Base-by-base conservation (phyloP, 2,797 vertebrate species). In the Acanthis flammea region DNA sequence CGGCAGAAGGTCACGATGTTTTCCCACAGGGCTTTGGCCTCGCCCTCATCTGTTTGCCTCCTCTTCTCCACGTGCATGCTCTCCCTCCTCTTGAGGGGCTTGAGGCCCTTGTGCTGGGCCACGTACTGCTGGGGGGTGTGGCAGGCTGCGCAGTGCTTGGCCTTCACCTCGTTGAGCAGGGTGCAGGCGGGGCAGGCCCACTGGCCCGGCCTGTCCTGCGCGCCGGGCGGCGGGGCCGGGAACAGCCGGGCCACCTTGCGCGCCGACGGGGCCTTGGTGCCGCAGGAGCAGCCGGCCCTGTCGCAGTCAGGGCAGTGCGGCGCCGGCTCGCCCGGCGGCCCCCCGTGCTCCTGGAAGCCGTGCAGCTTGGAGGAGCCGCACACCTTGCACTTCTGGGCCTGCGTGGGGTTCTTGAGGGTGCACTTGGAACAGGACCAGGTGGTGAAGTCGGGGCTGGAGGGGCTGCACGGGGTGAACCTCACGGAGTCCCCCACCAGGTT, bases 181-280 rank as follows among this genome's bases (percentile, higher is more conserved):
- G 99, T 99, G 95, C 99, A 99, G 17, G 99, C 99, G 0, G 99
- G 99, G 93, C 99, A 99, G 58, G 98, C 97, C 99, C 99, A 99
- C 97, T 99, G 98, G 80, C 97, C 97, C 0, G 73, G 91, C 80
- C 96, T 98, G 65, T 99, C 99, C 45, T 97, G 97, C 21, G 95
- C 70, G 3, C n/a, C 27, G 6, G 94, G 90, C 14, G 94, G 83
- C n/a, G 94, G 97, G 25, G 93, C 66, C 0, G 98, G 98, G 95
- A 97, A 98, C 47, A 97, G 97, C 11, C 98, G 97, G 57, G 97
- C 92, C 2, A 98, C 98, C 88, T 99, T 99, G 62, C 98, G 97
- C 3, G 98, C 96, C 0, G 97, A 97, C 0, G 98, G 96, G 33
- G 97, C 95, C 86, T 86, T 70, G 95, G 88, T 2, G 51, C 70